phyloP scores from a whole-genome alignment of 2,113 vertebrate species.

The Zosterops hypoxanthus region DNA sequence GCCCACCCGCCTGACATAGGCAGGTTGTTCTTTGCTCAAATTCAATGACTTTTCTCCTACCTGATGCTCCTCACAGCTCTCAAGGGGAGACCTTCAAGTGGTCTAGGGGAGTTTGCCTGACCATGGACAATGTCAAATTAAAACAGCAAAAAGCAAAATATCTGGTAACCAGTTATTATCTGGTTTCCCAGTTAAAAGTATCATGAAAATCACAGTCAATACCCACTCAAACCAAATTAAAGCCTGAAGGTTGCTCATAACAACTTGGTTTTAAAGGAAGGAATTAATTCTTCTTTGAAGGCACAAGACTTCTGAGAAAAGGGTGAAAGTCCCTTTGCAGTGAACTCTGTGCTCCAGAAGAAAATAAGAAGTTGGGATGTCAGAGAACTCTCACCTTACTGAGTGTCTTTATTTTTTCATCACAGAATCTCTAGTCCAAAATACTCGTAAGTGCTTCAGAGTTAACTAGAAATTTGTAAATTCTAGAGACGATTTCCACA shows the following conservation, averaged over 20 bases:
- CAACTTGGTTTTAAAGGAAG: not conserved
- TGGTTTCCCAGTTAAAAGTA: not conserved
- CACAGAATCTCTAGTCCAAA: not conserved
- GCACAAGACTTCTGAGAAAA: not conserved
- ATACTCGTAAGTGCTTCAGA: not conserved
- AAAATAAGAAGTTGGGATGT: accelerated
- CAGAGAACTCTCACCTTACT: not conserved
- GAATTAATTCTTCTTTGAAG: not conserved
- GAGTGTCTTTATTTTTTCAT: not conserved
- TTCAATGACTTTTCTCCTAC: not conserved
- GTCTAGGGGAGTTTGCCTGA: not conserved
- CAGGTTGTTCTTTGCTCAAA: not conserved
- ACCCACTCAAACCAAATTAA: not conserved
- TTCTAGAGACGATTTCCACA: not conserved
- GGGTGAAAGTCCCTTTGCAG: not conserved
- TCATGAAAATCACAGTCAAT: not conserved
- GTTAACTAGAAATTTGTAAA: not conserved
- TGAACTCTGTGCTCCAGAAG: accelerated
- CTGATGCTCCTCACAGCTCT: not conserved
- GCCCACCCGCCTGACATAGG: not conserved
- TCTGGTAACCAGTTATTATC: not conserved
- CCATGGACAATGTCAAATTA: not conserved
- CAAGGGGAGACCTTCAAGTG: not conserved
- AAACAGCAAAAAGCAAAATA: not conserved
- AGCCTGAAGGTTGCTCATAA: not conserved